Percentiles rank a stretch among this genome's conserved stretches.
Conservation (phyloP, 2,888 invertebrate species). For the Gymnoscelis rufifasciata region DNA sequence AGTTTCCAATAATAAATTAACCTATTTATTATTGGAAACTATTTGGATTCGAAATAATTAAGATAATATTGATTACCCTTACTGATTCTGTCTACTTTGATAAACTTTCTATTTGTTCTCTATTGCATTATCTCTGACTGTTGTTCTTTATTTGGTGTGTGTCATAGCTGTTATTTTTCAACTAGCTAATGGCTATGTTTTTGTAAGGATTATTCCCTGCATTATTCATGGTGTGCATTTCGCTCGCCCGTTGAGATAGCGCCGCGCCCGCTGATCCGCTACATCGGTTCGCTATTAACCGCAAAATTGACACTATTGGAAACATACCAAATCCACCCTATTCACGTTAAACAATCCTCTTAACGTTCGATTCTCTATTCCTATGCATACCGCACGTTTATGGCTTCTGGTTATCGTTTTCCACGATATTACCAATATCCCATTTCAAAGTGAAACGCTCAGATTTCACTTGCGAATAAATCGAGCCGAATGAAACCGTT, state of each 20-base stretch:
- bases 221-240: conserved; percentile 29
- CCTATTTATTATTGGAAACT: too few species aligned
- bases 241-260: conserved; percentile 16
- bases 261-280: conserved; percentile 26
- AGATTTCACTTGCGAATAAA: conserved; percentile 27
- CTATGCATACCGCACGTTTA: background rate
- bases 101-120: too few species aligned
- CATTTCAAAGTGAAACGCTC: conserved; percentile 17
- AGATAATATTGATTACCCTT: too few species aligned
- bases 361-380: background rate
- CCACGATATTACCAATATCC: conserved; percentile 9
- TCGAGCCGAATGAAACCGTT: conserved; percentile 23
- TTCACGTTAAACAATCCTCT: background rate
- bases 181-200: conserved; percentile 8
- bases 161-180: too few species aligned
- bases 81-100: too few species aligned
- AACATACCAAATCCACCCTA: conserved; percentile 16
- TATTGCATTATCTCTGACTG: too few species aligned
- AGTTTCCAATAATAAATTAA: too few species aligned
- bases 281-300: conserved; percentile 34
- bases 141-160: too few species aligned
- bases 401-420: conserved; percentile 4
- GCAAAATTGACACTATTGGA: conserved; percentile 41
- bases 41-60: too few species aligned
- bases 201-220: conserved; percentile 21